Conservation (phyloP, 2,797 vertebrate species). For the Coluber constrictor region DNA sequence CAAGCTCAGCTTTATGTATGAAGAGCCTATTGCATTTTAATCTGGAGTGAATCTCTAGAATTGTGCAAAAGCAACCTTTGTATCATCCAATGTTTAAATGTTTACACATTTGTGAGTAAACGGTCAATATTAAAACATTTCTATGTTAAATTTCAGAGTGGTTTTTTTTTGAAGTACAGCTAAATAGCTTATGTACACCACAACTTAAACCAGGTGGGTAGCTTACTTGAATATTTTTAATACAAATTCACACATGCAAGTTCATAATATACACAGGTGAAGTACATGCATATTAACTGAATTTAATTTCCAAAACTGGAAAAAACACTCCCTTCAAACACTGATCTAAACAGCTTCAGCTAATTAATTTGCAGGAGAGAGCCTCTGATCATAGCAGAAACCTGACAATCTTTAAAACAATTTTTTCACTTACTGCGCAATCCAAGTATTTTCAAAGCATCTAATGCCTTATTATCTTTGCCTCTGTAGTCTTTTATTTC, state of each 20-base stretch:
- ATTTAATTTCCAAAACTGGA: not conserved
- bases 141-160: not conserved
- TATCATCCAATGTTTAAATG: constrained; percentile 13
- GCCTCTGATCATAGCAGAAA: not conserved
- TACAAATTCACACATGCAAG: not conserved
- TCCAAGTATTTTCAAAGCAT: not conserved
- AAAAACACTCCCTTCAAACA: not conserved
- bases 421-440: not conserved
- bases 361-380: not conserved
- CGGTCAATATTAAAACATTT: not conserved
- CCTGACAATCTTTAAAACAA: constrained; percentile 7
- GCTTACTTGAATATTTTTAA: not conserved
- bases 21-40: constrained; percentile 47
- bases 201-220: not conserved
- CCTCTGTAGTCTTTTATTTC: not conserved
- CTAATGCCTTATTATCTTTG: not conserved
- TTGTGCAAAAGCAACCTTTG: constrained; percentile 13
- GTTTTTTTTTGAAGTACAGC: not conserved
- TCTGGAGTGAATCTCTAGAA: constrained; percentile 37
- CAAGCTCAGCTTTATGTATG: constrained; percentile 60
- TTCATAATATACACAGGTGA: not conserved
- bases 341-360: not conserved
- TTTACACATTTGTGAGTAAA: not conserved
- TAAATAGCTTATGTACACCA: not conserved
- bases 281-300: not conserved